A percentile compares a stretch with the other conserved stretches of the same genome.
phyloP scores from a whole-genome alignment of 2,888 invertebrate genomes.

The Diplazon laetatorius region DNA sequence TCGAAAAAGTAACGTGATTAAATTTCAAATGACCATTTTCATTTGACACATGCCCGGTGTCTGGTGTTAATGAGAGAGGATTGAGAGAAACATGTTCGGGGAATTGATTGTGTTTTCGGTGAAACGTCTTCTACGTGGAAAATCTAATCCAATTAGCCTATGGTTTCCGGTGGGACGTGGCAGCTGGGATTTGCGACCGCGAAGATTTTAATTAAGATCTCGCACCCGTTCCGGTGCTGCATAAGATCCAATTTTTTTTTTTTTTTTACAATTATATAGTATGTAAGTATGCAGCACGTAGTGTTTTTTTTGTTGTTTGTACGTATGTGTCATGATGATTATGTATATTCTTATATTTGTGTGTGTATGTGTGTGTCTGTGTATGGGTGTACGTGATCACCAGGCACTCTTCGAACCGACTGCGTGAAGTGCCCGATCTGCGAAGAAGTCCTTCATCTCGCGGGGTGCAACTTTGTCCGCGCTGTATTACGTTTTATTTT shows the following conservation, averaged over 20 bases:
- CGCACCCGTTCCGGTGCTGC: slow-evolving; percentile 55
- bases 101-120: slow-evolving; percentile 35
- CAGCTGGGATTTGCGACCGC: slow-evolving; percentile 71
- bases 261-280: too few relatives aligned
- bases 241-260: slow-evolving; percentile 47
- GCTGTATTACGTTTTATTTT: slow-evolving; percentile 24
- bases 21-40: too few relatives aligned
- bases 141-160: slow-evolving; percentile 76
- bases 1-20: too few relatives aligned
- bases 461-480: slow-evolving; percentile 50
- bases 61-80: slow-evolving; percentile 32
- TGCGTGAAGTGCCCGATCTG: slow-evolving; percentile 55
- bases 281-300: slow-evolving; percentile 40
- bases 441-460: slow-evolving; percentile 59
- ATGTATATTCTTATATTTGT: slow-evolving; percentile 33
- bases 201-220: slow-evolving; percentile 78
- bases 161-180: slow-evolving; percentile 70
- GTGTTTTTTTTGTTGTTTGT: too few relatives aligned
- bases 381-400: slow-evolving; percentile 43
- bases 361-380: slow-evolving; percentile 48
- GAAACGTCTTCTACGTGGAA: slow-evolving; percentile 67
- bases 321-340: slow-evolving; percentile 25
- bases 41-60: too few relatives aligned
- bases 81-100: slow-evolving; percentile 29
- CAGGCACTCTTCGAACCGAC: slow-evolving; percentile 56